phyloP scores from a whole-genome alignment of 2,888 invertebrate genomes.

The Dryomyza anilis region DNA sequence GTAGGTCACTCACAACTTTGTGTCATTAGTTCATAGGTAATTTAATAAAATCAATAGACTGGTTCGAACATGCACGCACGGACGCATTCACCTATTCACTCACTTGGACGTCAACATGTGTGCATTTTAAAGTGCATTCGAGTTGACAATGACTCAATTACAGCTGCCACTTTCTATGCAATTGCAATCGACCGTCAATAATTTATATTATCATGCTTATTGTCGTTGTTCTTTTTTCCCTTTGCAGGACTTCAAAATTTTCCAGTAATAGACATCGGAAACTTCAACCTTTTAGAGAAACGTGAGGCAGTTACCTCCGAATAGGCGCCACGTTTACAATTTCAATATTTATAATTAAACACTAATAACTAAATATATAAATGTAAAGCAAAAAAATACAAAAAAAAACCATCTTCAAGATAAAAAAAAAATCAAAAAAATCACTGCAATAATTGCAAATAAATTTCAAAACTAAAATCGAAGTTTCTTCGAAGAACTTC shows the following conservation, averaged over 20 bases:
- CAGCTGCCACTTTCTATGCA: too few relatives aligned
- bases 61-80: too few relatives aligned
- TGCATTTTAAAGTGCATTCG: too few relatives aligned
- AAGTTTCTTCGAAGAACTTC: neutral
- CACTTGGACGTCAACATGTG: too few relatives aligned
- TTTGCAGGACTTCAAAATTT: constrained; percentile 95
- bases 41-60: too few relatives aligned
- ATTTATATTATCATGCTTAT: too few relatives aligned
- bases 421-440: constrained; percentile 36
- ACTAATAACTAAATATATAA: constrained; percentile 36
- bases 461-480: constrained; percentile 29
- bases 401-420: constrained; percentile 38
- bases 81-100: too few relatives aligned
- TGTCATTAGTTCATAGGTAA: too few relatives aligned
- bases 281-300: constrained; percentile 95
- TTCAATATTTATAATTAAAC: constrained; percentile 29
- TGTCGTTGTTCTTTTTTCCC: too few relatives aligned
- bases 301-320: constrained; percentile 69
- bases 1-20: too few relatives aligned
- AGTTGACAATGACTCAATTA: too few relatives aligned
- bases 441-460: constrained; percentile 33
- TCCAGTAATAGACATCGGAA: constrained; percentile 97
- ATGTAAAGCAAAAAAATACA: constrained; percentile 34
- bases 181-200: too few relatives aligned
- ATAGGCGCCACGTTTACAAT: constrained; percentile 38